A percentile compares a stretch with the other conserved stretches of the same genome.
These are phyloP conservation scores for Rotaria socialis DNA, from an alignment of 2,888 invertebrate genomes.

Conservation along the genomic window DNA sequence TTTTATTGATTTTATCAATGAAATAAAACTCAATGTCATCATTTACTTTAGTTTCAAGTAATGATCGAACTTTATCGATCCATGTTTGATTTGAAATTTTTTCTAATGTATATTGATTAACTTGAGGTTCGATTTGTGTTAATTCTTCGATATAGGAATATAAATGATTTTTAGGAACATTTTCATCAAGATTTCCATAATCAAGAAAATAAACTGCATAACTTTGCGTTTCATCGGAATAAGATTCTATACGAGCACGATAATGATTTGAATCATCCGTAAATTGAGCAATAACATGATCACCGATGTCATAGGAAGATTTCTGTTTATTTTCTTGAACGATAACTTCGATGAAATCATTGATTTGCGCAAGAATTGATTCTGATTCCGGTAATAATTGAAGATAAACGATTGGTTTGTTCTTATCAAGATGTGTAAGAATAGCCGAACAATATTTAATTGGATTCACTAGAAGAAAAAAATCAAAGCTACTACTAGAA, in stretches of 20 bases:
- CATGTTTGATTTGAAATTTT: not conserved
- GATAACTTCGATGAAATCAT: not conserved
- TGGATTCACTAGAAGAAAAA: not conserved
- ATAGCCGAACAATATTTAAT: not conserved
- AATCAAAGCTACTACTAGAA: too few relatives aligned
- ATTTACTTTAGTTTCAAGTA: not conserved
- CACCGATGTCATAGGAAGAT: not conserved
- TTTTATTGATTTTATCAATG: not conserved
- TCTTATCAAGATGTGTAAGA: not conserved
- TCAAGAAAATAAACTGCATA: conserved; percentile 27
- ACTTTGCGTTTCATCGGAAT: not conserved
- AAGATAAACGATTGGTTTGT: not conserved
- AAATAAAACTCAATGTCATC: not conserved
- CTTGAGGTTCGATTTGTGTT: not conserved
- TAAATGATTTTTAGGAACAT: not conserved
- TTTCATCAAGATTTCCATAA: conserved; percentile 13
- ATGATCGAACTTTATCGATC: not conserved
- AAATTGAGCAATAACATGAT: not conserved
- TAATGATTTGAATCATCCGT: not conserved
- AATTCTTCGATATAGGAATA: not conserved
- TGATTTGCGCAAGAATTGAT: not conserved
- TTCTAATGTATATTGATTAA: not conserved
- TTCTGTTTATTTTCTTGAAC: not conserved
- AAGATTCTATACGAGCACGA: conserved; percentile 19
- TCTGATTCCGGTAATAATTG: not conserved